Conservation (phyloP, 2,888 invertebrate genomes). For the Acleris literana region DNA sequence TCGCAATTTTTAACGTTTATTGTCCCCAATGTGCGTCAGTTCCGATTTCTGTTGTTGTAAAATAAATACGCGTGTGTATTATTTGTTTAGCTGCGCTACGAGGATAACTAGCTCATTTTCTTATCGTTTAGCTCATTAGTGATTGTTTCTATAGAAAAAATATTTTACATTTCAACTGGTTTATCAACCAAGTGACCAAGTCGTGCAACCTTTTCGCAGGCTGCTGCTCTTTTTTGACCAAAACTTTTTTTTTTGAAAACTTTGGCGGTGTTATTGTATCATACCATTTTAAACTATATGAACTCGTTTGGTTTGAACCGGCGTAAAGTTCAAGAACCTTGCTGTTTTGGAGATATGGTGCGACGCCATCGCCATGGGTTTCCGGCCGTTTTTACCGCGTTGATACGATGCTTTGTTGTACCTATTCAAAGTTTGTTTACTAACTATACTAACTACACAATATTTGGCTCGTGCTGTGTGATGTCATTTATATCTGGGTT, state of each 20-base stretch:
- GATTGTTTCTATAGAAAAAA: constrained; percentile 4
- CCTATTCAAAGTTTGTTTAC: constrained; percentile 20
- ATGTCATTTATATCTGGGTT: constrained; percentile 11
- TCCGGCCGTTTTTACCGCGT: constrained; percentile 17
- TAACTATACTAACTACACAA: not conserved
- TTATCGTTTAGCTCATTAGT: constrained; percentile 11
- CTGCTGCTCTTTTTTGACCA: too few relatives aligned
- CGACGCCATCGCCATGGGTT: constrained; percentile 22
- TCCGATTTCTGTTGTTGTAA: constrained; percentile 26
- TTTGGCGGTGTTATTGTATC: not conserved
- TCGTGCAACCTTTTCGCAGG: too few relatives aligned
- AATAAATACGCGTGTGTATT: constrained; percentile 29
- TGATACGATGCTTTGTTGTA: not conserved
- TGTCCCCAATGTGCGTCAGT: constrained; percentile 2
- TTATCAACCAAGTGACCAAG: too few relatives aligned
- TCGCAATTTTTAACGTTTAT: not conserved
- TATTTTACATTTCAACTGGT: constrained; percentile 3
- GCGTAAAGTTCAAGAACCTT: constrained; percentile 31
- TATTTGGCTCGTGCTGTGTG: constrained; percentile 1
- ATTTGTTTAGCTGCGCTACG: constrained; percentile 26
- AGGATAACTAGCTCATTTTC: constrained; percentile 10
- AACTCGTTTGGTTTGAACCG: constrained; percentile 22
- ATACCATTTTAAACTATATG: constrained; percentile 2
- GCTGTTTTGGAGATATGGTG: constrained; percentile 32
- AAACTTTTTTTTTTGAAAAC: too few relatives aligned